Evolutionary conservation across 2,888 invertebrate species (phyloP).

Genomic region (Clostera curtula): DNA sequence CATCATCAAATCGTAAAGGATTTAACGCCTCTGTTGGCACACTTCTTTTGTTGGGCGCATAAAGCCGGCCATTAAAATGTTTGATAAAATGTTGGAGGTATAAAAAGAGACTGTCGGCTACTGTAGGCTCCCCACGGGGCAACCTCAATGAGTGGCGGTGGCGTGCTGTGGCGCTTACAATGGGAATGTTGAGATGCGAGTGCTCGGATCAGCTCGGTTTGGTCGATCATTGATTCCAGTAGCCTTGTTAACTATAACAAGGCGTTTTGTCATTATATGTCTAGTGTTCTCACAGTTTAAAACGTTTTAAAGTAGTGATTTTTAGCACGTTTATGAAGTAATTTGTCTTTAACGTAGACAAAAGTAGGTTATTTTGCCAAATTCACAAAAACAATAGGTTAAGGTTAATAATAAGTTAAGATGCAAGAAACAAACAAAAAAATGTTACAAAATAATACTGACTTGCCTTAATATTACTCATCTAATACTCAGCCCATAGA

Average conservation of each 20-base stretch:
- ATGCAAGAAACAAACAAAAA: no score
- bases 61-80: constrained; percentile 73
- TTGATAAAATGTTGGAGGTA: constrained; percentile 68
- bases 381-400: no score
- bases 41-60: constrained; percentile 70
- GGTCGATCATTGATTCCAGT: constrained; percentile 36
- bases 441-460: no score
- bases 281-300: no score
- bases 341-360: no score
- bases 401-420: no score
- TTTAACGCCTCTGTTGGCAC: constrained; percentile 75
- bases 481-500: no score
- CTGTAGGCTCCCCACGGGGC: constrained; percentile 63
- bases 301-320: no score
- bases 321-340: no score
- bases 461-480: no score
- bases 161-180: constrained; percentile 57
- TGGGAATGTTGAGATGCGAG: constrained; percentile 37
- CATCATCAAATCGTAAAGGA: constrained; percentile 73
- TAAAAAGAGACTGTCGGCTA: constrained; percentile 68
- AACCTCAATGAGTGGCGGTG: constrained; percentile 51
- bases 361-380: no score
- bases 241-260: constrained; percentile 37
- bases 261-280: constrained; percentile 21
- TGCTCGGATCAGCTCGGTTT: constrained; percentile 43